Evolutionary conservation across 2,797 vertebrate genomes (phyloP), one percentile per base, ranked within the genome.

Genomic region (Staurois parvus): DNA sequence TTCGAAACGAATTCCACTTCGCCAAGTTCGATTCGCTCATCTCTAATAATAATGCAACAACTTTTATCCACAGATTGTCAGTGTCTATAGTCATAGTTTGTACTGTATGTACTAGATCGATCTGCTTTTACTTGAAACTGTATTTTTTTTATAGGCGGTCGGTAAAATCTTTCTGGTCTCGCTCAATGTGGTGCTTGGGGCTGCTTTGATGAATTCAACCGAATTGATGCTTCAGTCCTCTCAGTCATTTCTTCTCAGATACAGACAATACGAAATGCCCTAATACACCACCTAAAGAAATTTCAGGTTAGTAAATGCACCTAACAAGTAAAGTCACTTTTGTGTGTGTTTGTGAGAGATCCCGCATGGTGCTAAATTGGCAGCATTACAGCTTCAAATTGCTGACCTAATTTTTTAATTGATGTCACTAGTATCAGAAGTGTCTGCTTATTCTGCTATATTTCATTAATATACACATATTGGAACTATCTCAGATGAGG

Each of bases 241-340:
- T 99, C 98, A 0, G 98, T 99, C 74, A 98, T 99, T 91, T 99
- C 98, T 0, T 97, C 97, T 7, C 98, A 99, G 93, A 99, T 99
- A 87, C 98, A 99, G 90, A 98, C 96, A 0, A 99, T 99, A 87
- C 95, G 97, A 52, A 97, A 95, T 0, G 98, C 98, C 83, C 95
- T 99, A 85, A 97, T 98, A 72, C 93, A 97, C 83, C 94, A 96
- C 19, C 90, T 96, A 37, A 95, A 95, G 91, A 94, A 70, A 1
- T 99, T 99, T 93, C 94, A 97, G 90, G 98, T 99, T 91, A 94
- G 81, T 45, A 13, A 52, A 4, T 19, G 19, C 19, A 6, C 3
- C 48, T 52, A 3, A 45, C 11, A 45, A 13, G 42, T 45, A 45
- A 37, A 37, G 48, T 64, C 24, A 0, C 0, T 48, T 59, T 24